Evolutionary conservation across 2,888 invertebrate genomes (phyloP), one percentile per base, ranked within the genome.

Genomic region (Megaustenia siamemsis): DNA sequence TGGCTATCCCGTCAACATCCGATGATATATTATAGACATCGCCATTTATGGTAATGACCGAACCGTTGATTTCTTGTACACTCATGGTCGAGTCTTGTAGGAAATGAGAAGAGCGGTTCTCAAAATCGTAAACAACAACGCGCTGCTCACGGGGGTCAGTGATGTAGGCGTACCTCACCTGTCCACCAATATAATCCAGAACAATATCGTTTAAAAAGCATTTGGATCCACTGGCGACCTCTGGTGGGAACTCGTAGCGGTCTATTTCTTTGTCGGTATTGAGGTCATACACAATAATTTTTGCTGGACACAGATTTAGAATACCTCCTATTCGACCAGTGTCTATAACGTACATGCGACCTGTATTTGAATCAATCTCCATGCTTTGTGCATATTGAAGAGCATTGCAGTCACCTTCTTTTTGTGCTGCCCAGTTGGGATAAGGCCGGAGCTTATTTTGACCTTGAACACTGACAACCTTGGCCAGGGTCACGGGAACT

Each of bases 371-470:
- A 82, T 91, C 91, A 18, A 92, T 87, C 80, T 91, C 91, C 88
- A 92, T 91, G 73, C 90, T 90, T 84, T 91, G 91, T 8, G 89
- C 90, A 81, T 89, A 90, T 79, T 92, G 92, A 21, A 92, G 85
- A 0, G 90, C 90, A 28, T 86, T 76, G 78, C 92, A 92, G 79
- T 90, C 87, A 0, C 90, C 92, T 43, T 89, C 78, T n/a, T 82
- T 87, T 82, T 92, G 91, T 86, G 87, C 86, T 5, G 82, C 83
- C 92, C 91, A 92, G 68, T 83, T 87, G 0, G 91, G 91, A 45
- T 89, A 92, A 0, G 92, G 90, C 38, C 88, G 86, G 1, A 91
- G 88, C 21, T 87, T 32, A 18, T 60, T 24, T 24, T 85, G 45
- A 0, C 86, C 87, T 8, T 49, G 45, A 45, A 84, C 81, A 2